phyloP scores from a whole-genome alignment of 2,888 invertebrate genomes.

The Mesoligia furuncula region DNA sequence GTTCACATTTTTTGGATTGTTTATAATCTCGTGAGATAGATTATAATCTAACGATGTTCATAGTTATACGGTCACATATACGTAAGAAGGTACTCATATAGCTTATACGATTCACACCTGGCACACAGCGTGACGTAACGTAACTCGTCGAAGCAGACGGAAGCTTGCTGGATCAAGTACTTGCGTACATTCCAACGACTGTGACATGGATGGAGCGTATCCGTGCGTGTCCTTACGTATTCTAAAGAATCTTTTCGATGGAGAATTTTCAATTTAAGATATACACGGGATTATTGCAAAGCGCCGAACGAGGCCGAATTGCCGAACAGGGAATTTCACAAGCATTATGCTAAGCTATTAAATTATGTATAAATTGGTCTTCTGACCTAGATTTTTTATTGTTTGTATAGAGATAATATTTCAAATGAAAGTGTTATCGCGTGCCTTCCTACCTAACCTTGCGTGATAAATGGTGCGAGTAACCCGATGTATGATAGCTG shows the following conservation, averaged over 20 bases:
- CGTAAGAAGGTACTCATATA: background rate
- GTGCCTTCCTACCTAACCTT: background rate
- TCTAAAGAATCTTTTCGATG: background rate
- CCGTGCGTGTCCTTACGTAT: background rate
- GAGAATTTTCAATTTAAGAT: too few relatives aligned
- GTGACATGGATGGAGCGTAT: background rate
- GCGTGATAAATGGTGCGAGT: conserved; percentile 24
- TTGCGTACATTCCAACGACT: background rate
- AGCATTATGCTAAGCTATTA: background rate
- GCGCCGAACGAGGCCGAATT: too few relatives aligned
- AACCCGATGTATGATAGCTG: background rate
- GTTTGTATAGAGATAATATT: conserved; percentile 9
- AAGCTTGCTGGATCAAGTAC: background rate
- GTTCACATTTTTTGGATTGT: too few relatives aligned
- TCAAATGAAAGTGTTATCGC: conserved; percentile 26
- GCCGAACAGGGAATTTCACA: background rate
- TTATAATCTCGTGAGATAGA: too few relatives aligned
- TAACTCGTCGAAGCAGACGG: background rate
- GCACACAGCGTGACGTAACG: background rate
- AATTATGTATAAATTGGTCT: background rate
- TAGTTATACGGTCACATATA: background rate
- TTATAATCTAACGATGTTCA: too few relatives aligned
- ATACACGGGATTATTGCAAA: background rate
- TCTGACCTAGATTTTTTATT: background rate
- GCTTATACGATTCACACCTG: background rate